These are phyloP conservation scores for Mionectes olivaceus DNA, from an alignment of 2,797 vertebrate species.

Conservation along the genomic window DNA sequence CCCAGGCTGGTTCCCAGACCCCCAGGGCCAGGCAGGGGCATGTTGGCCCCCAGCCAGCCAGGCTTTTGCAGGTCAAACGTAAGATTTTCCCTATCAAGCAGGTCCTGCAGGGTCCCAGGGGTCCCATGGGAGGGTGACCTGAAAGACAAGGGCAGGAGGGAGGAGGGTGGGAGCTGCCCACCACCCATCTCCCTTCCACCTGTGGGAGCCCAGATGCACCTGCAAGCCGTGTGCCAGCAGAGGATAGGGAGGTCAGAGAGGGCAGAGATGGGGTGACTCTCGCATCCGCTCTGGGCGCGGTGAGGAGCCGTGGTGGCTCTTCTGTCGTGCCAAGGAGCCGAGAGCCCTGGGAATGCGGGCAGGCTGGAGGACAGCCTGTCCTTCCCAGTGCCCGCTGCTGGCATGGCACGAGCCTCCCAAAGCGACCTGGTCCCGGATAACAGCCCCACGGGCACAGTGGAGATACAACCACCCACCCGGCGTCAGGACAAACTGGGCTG, in stretches of 20 bases:
- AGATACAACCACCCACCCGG: rapidly evolving
- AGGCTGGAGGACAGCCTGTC: background rate
- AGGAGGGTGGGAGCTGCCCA: rapidly evolving
- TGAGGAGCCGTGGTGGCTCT: background rate
- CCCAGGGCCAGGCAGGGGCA: background rate
- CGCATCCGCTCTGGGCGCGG: background rate
- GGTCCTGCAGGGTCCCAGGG: background rate
- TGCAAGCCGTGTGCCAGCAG: background rate
- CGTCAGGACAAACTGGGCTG: background rate
- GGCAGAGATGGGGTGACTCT: background rate
- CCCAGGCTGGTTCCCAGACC: background rate
- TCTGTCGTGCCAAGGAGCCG: background rate
- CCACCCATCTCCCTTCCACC: rapidly evolving
- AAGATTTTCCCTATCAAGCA: background rate
- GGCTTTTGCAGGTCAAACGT: background rate
- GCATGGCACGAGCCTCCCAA: rapidly evolving
- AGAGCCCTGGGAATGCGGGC: background rate
- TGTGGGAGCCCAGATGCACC: background rate
- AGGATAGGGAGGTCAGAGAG: background rate
- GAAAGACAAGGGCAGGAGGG: background rate
- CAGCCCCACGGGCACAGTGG: rapidly evolving
- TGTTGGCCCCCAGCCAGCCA: background rate
- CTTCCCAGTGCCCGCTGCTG: background rate
- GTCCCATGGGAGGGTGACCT: background rate
- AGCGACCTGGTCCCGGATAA: rapidly evolving